These are phyloP conservation scores for Troilus luridus DNA, from an alignment of 2,888 invertebrate genomes.

Conservation along the genomic window DNA sequence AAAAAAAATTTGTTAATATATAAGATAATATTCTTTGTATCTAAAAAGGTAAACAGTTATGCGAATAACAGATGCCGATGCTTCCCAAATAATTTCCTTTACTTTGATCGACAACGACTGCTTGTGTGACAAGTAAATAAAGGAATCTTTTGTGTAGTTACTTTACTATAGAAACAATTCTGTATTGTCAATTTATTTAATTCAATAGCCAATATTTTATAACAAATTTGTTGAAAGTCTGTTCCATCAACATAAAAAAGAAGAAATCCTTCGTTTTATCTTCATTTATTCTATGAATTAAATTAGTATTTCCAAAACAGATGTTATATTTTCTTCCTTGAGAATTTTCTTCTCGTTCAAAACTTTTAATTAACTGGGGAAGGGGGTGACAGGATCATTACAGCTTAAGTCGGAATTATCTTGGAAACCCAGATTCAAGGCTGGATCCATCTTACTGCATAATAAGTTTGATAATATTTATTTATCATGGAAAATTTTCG, in stretches of 20 bases:
- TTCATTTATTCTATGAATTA: neutral
- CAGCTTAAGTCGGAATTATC: neutral
- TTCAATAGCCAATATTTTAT: neutral
- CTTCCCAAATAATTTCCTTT: too few relatives aligned
- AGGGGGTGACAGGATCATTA: constrained; percentile 24
- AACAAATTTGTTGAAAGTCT: neutral
- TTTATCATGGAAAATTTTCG: neutral
- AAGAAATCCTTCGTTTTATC: neutral
- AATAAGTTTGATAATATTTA: neutral
- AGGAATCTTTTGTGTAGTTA: too few relatives aligned
- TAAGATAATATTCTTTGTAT: too few relatives aligned
- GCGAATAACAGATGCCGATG: too few relatives aligned
- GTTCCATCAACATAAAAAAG: neutral
- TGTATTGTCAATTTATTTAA: neutral
- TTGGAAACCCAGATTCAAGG: neutral
- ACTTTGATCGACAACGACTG: too few relatives aligned
- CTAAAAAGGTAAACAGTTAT: too few relatives aligned
- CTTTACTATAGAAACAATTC: too few relatives aligned
- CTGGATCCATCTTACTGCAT: neutral
- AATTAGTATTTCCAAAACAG: constrained; percentile 27
- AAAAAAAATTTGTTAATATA: too few relatives aligned
- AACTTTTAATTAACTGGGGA: constrained; percentile 22
- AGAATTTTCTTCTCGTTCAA: constrained; percentile 2
- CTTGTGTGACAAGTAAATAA: too few relatives aligned
- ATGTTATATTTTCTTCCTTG: constrained; percentile 2